Percentiles rank a stretch among this genome's conserved stretches.
Evolutionary conservation across 1,140 invertebrate genomes (phyloP).

Genomic region (Zeugodacus cucurbitae): DNA sequence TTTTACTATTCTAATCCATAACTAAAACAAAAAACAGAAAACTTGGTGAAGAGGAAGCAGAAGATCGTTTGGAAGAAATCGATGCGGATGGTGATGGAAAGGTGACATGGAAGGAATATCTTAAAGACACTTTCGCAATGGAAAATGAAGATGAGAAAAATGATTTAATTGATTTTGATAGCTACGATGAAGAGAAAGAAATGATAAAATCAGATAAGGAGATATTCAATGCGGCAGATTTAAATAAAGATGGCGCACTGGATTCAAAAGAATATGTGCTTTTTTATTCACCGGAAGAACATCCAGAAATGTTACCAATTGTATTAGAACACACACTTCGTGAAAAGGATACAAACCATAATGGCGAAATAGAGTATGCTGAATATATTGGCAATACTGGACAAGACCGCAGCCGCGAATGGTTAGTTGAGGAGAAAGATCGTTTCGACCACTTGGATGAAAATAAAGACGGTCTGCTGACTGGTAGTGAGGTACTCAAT

Average conservation of each 20-base stretch:
- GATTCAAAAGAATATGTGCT: constrained; percentile 84
- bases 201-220: constrained; percentile 83
- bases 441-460: constrained; percentile 91
- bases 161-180: constrained; percentile 66
- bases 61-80: constrained; percentile 86
- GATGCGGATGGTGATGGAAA: constrained; percentile 85
- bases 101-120: constrained; percentile 90
- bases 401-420: constrained; percentile 81
- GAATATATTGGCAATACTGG: constrained; percentile 85
- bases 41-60: constrained; percentile 88
- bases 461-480: constrained; percentile 86
- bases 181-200: constrained; percentile 67
- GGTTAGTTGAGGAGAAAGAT: constrained; percentile 86
- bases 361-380: constrained; percentile 85
- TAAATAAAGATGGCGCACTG: constrained; percentile 83
- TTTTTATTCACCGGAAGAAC: constrained; percentile 95
- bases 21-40: constrained; percentile 70
- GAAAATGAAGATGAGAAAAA: constrained; percentile 69
- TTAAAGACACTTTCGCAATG: constrained; percentile 83
- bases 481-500: constrained; percentile 81
- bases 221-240: constrained; percentile 89
- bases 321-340: constrained; percentile 85
- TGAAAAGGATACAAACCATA: constrained; percentile 87
- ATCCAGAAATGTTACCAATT: constrained; percentile 86
- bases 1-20: background rate